Base-by-base conservation (phyloP, 2,888 invertebrate genomes). In the Drosophila bunnanda region DNA sequence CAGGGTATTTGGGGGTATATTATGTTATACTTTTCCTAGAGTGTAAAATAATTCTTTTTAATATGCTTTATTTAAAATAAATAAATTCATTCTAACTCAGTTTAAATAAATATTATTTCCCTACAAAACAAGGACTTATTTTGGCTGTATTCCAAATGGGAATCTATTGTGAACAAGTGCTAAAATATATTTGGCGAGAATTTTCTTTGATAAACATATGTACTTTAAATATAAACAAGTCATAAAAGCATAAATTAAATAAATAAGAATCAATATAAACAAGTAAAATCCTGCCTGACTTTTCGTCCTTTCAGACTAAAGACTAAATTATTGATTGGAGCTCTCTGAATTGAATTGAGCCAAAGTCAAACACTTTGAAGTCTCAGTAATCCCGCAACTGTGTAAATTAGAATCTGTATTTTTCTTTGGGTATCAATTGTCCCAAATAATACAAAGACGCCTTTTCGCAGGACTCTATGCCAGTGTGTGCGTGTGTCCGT, bases 351-450 rank as follows among this genome's bases (percentile, higher is more conserved):
- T 10, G 28, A 28, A 46, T 50, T 20, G 50, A 50, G 20, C 50
- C 9, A 5, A 32, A 32, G 5, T 32, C 32, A 32, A 50, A 32
- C 15, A 50, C 50, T 50, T 50, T 52, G 50, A 52, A 52, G 50
- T 52, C 50, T 22, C 22, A 10, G 34, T 34, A 52, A 52, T 52
- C 34, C 10, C 50, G 9, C 9, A 22, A 15, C 34, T 52, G 34
- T 34, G 57, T 32, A 17, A 36, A 32, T 52, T 17, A 32, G 17
- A 20, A 15, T 17, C 30, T 41, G 25, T 25, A 13, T 53, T 46
- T 10, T 17, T 32, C 25, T 12, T 9, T 56, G 77, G 64, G 73
- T 72, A 72, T 58, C 38, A 54, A 57, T 58, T 36, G 43, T 32
- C 71, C 41, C 48, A 39, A 28, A 68, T 56, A 56, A 68, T 41